Percentiles rank a stretch among this genome's conserved stretches.
Evolutionary conservation across 2,888 invertebrate genomes (phyloP).

Genomic region (Diachrysia chrysitis): DNA sequence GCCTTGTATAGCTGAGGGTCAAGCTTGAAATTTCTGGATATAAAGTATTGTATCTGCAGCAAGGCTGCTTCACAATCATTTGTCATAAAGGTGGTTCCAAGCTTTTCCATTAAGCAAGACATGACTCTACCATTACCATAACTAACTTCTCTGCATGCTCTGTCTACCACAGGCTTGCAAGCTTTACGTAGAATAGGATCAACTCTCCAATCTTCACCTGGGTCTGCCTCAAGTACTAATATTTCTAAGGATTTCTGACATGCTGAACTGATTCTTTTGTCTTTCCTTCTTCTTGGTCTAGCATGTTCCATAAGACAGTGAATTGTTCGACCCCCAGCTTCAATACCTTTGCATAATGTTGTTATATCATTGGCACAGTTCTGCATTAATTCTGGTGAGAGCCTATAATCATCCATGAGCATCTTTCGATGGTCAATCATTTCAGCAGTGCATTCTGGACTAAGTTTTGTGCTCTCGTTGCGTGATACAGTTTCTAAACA

Average conservation of each 20-base stretch:
- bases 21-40: slow-evolving; percentile 97
- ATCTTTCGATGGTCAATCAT: slow-evolving; percentile 97
- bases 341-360: slow-evolving; percentile 92
- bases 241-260: slow-evolving; percentile 95
- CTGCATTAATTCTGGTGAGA: slow-evolving; percentile 97
- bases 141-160: slow-evolving; percentile 92
- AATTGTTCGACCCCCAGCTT: slow-evolving; percentile 96
- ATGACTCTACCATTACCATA: slow-evolving; percentile 95
- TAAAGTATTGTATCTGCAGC: slow-evolving; percentile 98
- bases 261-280: slow-evolving; percentile 90
- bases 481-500: slow-evolving; percentile 95
- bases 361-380: slow-evolving; percentile 96
- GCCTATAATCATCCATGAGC: slow-evolving; percentile 97
- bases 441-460: slow-evolving; percentile 95
- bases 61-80: slow-evolving; percentile 96
- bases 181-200: slow-evolving; percentile 96
- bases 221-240: slow-evolving; percentile 95
- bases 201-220: slow-evolving; percentile 98
- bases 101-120: slow-evolving; percentile 97
- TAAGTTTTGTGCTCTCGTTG: slow-evolving; percentile 92
- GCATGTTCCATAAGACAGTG: slow-evolving; percentile 98
- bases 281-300: slow-evolving; percentile 90
- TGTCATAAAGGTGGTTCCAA: slow-evolving; percentile 95
- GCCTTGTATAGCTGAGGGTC: slow-evolving; percentile 96
- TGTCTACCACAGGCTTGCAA: slow-evolving; percentile 95